Base-by-base conservation (phyloP, 2,888 invertebrate species). In the Parnassius glacialis region DNA sequence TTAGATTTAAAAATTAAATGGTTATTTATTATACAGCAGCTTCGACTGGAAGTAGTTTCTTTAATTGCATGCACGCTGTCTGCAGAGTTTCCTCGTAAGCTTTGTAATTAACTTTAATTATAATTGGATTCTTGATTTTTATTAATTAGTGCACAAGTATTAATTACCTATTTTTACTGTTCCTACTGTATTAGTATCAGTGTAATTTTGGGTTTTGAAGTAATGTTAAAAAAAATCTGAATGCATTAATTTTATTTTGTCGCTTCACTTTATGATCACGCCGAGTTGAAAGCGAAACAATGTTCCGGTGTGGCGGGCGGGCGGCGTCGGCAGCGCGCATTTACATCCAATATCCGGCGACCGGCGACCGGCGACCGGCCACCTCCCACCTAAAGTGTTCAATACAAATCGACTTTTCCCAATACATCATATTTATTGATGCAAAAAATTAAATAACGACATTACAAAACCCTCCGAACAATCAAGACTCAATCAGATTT, bases 311-410 rank as follows among this genome's bases (percentile, higher is more conserved):
- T 16, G 13, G 10, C 2, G 51, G 45, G 42, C 51, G 50, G 57
- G 25, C 9, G 10, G 50, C 9, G 52, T 1, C 43, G 45, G 47
- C n/a, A 16, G 25, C 60, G 10, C 13, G 51, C 71, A 78, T 80
- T 78, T 78, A 69, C 81, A 80, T 81, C 68, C 61, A 80, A 82
- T 80, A 77, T 82, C 83, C 83, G 83, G 76, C 55, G 61, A 53
- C 64, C 65, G 63, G n/a, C 61, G 62, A 62, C 51, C 45, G 65
- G 76, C 55, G 61, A 53, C 62, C 65, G 62, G n/a, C 61, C 62
- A 62, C 52, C 45, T 65, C 65, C 45, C 65, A 52, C 61, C 62
- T 64, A 10, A 47, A 47, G 45, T 47, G 45, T 47, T 47, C 45
- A 47, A 47, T 47, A 47, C 45, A 47, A 47, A 47, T 47, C 7